Conservation (phyloP, 2,797 vertebrate genomes). For the Ispidina lecontei region DNA sequence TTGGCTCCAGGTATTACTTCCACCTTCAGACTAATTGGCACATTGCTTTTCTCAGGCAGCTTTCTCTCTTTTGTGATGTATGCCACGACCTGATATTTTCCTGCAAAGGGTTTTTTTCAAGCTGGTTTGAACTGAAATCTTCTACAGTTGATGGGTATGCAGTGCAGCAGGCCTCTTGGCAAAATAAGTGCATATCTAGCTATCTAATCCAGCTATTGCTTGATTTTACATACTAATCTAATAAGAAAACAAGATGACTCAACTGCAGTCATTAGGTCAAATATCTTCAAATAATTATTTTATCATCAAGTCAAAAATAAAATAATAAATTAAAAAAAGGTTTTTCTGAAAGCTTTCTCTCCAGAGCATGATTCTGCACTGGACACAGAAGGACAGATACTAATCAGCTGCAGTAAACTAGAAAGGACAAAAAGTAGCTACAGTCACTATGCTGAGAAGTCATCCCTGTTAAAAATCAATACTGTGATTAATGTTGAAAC, state of each 20-base stretch:
- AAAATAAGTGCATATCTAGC: background rate
- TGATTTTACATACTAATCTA: constrained; percentile 1
- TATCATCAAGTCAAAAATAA: background rate
- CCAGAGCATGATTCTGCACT: background rate
- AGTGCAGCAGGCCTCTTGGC: background rate
- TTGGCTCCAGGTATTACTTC: background rate
- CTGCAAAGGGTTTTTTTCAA: background rate
- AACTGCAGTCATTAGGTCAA: background rate
- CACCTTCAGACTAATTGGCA: background rate
- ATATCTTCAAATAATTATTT: constrained; percentile 27
- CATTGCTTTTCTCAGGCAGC: background rate
- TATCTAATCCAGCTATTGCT: background rate
- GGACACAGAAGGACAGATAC: background rate
- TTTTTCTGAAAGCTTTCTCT: constrained; percentile 1
- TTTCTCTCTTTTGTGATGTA: background rate
- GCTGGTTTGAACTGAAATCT: background rate
- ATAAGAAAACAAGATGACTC: background rate
- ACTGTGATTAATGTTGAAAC: constrained; percentile 56
- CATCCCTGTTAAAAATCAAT: constrained; percentile 58
- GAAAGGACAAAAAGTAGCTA: constrained; percentile 7
- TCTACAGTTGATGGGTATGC: background rate
- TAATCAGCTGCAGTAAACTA: background rate
- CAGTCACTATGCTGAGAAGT: constrained; percentile 21
- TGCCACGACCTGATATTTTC: background rate
- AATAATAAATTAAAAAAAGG: background rate